A percentile compares a stretch with the other conserved stretches of the same genome.
phyloP scores from a whole-genome alignment of 1,140 invertebrate species.

The Danaus plexippus region DNA sequence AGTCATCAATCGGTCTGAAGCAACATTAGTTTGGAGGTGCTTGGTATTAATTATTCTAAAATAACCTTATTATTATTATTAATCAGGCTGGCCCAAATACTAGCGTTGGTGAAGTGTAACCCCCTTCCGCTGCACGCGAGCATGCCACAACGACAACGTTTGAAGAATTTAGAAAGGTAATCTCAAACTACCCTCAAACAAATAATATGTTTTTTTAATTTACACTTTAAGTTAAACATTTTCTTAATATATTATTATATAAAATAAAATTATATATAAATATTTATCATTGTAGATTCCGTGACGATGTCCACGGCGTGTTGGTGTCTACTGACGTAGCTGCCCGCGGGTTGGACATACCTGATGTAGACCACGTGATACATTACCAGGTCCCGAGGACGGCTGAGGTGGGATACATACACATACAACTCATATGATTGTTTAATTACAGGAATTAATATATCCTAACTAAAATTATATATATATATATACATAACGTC shows the following conservation, averaged over 20 bases:
- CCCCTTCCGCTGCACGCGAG: constrained; percentile 92
- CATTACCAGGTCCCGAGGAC: constrained; percentile 98
- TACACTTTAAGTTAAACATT: too few relatives aligned
- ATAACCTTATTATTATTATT: constrained; percentile 22
- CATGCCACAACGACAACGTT: constrained; percentile 94
- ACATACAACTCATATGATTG: constrained; percentile 7
- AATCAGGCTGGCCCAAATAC: constrained; percentile 82
- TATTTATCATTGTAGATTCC: constrained; percentile 75
- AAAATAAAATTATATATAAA: constrained; percentile 83
- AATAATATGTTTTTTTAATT: too few relatives aligned
- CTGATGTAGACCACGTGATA: constrained; percentile 93
- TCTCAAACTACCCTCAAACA: not conserved
- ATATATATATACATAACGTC: too few relatives aligned
- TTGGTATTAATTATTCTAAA: not conserved
- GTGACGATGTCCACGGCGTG: constrained; percentile 80
- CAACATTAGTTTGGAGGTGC: too few relatives aligned
- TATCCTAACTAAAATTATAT: too few relatives aligned
- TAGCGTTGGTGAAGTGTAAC: constrained; percentile 83
- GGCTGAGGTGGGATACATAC: constrained; percentile 79
- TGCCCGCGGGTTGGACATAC: constrained; percentile 96
- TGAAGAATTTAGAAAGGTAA: constrained; percentile 93
- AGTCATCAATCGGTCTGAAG: too few relatives aligned
- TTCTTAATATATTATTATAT: too few relatives aligned
- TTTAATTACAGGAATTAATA: not conserved
- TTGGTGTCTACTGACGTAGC: constrained; percentile 98